A percentile compares a stretch with the other conserved stretches of the same genome.
Evolutionary conservation across 2,797 vertebrate species (phyloP).

Genomic region (Acanthornis magna): DNA sequence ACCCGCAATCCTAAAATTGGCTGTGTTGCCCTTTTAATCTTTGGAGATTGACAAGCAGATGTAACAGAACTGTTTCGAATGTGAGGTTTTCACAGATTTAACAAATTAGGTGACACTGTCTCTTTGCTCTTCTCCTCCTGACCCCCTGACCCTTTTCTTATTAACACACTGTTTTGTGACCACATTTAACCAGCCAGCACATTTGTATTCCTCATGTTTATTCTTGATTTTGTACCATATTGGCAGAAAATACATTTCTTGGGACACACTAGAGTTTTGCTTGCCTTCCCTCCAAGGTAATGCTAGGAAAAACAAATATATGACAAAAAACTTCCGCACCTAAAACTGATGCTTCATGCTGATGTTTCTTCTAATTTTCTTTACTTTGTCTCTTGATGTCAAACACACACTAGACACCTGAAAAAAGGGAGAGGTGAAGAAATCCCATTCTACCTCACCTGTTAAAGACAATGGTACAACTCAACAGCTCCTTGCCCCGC

Average conservation of each 20-base stretch:
- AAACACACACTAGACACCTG: neutral
- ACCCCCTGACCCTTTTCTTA: fast-evolving
- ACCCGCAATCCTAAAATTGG: neutral
- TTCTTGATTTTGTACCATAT: neutral
- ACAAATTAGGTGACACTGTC: neutral
- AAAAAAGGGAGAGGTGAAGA: neutral
- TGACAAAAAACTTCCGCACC: neutral
- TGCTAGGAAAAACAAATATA: neutral
- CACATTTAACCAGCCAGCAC: neutral
- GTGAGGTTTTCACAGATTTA: neutral
- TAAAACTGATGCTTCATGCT: neutral
- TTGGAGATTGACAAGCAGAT: neutral
- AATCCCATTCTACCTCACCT: neutral
- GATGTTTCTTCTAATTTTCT: neutral
- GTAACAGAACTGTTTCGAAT: neutral
- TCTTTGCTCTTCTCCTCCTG: neutral
- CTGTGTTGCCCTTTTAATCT: neutral
- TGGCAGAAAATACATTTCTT: neutral
- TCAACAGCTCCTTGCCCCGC: neutral
- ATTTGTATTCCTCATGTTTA: neutral
- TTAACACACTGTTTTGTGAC: neutral
- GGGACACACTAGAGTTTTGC: fast-evolving
- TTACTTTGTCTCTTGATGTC: neutral
- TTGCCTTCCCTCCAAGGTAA: neutral
- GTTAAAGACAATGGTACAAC: neutral